phyloP scores from a whole-genome alignment of 2,888 invertebrate genomes.

The Embidobia sp. region DNA sequence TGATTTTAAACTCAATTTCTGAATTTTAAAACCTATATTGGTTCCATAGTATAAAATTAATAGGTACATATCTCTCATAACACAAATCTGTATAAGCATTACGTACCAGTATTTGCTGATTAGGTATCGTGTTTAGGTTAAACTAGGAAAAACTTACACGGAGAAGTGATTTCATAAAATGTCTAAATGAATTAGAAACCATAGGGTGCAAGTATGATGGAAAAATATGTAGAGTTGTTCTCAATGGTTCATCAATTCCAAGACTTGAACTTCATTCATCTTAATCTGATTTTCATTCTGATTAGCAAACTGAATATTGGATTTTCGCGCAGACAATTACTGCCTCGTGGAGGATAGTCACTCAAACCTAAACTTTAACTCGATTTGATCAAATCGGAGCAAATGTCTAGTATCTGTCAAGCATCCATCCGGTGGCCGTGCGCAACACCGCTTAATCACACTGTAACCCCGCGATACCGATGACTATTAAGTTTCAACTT shows the following conservation, averaged over 20 bases:
- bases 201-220: background rate
- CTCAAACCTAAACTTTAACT: constrained; percentile 51
- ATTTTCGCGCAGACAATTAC: constrained; percentile 36
- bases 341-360: constrained; percentile 32
- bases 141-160: no score
- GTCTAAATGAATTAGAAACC: no score
- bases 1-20: no score
- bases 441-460: constrained; percentile 47
- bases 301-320: constrained; percentile 38
- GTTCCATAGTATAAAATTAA: no score
- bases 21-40: no score
- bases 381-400: constrained; percentile 45
- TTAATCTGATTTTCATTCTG: constrained; percentile 13
- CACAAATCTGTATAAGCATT: no score
- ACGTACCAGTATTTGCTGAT: no score
- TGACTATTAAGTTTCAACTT: constrained; percentile 53
- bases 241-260: constrained; percentile 6
- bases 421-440: constrained; percentile 38
- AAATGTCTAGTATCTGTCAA: constrained; percentile 52
- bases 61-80: no score
- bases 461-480: constrained; percentile 47
- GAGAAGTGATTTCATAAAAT: no score
- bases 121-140: no score
- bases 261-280: constrained; percentile 3
- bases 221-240: background rate